Base-by-base conservation (phyloP, 2,888 invertebrate genomes). In the Timema podura region DNA sequence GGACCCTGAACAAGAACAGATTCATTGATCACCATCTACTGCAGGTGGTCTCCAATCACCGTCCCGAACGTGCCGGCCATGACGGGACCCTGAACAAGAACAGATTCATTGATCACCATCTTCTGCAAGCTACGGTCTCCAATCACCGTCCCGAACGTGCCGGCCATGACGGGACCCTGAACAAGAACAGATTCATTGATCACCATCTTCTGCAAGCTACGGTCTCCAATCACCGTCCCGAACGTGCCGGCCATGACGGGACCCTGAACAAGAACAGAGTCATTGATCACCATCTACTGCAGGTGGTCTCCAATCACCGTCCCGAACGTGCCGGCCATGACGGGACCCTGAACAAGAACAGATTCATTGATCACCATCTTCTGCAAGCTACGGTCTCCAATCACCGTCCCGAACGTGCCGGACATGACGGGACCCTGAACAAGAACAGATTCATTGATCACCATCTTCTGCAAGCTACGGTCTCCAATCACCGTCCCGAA, bases 171-270 rank as follows among this genome's bases (percentile, higher is more conserved):
- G 0, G 92, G 92, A 48, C 91, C 90, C 89, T 90, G 77, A 10
- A 47, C 9, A 65, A 11, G 11, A 49, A 9, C 9, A 9, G 9
- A 11, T 49, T 11, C 49, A 49, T 9, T 49, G 49, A n/a, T n/a
- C 49, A 49, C 92, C 75, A 88, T 83, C 66, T 82, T 84, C 73
- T 87, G 84, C 8, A 92, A 81, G 0, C 85, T 83, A 45, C 82
- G 81, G 78, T 91, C 90, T 68, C 85, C 81, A 44, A 92, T 89
- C 1, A 89, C 89, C 2, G 87, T 86, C 1, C 92, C 92, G 76
- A 92, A 88, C 0, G 90, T 91, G 6, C 87, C 88, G 0, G 91
- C 92, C 78, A 91, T 87, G 74, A 92, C 90, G 0, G 92, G 92
- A 48, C 91, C 90, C 89, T 90, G 77, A 10, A 47, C 9, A n/a